Evolutionary conservation across 2,888 invertebrate genomes (phyloP).

Genomic region (Orthonychiurus folsomi): DNA sequence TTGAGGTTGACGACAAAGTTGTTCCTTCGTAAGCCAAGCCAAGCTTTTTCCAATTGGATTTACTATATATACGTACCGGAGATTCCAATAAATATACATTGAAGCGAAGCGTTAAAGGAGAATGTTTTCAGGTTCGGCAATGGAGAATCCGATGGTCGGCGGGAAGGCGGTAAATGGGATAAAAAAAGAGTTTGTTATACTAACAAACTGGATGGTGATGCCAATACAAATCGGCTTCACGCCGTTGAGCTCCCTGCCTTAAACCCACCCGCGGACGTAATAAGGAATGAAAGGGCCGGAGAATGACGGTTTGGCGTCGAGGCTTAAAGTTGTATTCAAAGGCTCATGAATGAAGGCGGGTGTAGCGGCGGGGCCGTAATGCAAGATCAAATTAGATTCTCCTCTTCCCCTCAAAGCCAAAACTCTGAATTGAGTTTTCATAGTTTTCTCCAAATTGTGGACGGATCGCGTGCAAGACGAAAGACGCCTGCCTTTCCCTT

Average conservation of each 20-base stretch:
- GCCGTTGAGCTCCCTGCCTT: too few relatives aligned
- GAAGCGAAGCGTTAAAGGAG: too few relatives aligned
- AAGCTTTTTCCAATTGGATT: background rate
- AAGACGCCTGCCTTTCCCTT: too few relatives aligned
- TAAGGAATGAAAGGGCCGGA: background rate
- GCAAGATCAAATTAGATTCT: conserved; percentile 25
- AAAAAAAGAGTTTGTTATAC: background rate
- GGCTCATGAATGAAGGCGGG: background rate
- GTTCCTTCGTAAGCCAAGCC: background rate
- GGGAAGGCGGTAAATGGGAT: background rate
- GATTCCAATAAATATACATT: too few relatives aligned
- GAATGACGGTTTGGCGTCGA: background rate
- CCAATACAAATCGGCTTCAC: background rate
- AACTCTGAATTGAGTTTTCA: conserved; percentile 19
- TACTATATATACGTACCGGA: background rate
- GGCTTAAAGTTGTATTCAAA: background rate
- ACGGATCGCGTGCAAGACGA: too few relatives aligned
- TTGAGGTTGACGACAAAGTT: too few relatives aligned
- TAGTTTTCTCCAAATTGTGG: background rate
- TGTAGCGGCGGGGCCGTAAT: conserved; percentile 5
- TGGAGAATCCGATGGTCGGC: too few relatives aligned
- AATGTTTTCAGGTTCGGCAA: too few relatives aligned
- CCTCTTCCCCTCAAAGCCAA: conserved; percentile 17
- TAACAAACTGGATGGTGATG: background rate
- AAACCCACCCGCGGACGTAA: too few relatives aligned